These are phyloP conservation scores for Octopus sinensis DNA, from an alignment of 1,140 invertebrate genomes.

Conservation along the genomic window DNA sequence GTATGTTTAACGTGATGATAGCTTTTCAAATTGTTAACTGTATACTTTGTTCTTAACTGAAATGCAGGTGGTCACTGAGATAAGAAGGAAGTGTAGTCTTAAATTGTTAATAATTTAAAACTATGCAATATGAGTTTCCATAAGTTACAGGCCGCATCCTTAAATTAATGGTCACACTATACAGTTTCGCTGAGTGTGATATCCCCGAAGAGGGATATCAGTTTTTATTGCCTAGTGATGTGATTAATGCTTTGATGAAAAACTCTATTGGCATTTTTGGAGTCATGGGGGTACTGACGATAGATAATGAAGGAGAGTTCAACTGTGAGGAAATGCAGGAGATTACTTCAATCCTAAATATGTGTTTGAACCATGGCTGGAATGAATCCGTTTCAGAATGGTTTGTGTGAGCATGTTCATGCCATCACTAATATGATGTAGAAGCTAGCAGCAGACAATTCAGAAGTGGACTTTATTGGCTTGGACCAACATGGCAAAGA, in stretches of 20 bases:
- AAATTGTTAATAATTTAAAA: no score
- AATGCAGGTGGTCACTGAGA: no score
- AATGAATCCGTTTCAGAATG: conserved; percentile 28
- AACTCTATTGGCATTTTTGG: conserved; percentile 30
- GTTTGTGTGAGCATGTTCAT: conserved; percentile 27
- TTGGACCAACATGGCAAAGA: conserved; percentile 31
- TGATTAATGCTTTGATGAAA: conserved; percentile 29
- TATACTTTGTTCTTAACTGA: no score
- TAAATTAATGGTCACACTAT: no score
- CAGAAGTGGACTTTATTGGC: conserved; percentile 15
- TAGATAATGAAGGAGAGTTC: conserved; percentile 31
- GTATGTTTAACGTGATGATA: no score
- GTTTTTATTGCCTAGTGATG: conserved; percentile 22
- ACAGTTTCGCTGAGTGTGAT: no score
- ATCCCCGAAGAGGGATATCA: not conserved
- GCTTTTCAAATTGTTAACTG: no score
- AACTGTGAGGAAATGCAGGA: conserved; percentile 31
- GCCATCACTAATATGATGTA: conserved; percentile 21
- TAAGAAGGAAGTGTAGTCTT: no score
- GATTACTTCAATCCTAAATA: conserved; percentile 27
- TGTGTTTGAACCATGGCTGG: conserved; percentile 28
- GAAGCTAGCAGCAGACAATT: conserved; percentile 22
- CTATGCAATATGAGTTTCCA: no score
- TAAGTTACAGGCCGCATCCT: no score
- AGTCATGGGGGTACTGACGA: conserved; percentile 26